phyloP scores from a whole-genome alignment of 2,113 vertebrate genomes.

The Gorsachius goisagi region DNA sequence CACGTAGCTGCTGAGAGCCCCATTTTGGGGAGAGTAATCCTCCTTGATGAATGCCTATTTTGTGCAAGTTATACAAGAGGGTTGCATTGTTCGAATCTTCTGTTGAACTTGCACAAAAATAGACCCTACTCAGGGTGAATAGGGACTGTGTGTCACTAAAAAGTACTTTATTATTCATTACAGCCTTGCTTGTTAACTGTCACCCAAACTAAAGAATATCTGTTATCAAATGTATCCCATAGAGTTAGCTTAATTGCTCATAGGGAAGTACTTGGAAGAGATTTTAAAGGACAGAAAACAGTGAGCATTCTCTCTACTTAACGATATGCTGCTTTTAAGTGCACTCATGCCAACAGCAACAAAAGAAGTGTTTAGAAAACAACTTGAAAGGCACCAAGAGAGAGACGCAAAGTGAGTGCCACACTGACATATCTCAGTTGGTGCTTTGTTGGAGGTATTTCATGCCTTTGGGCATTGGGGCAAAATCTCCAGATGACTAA shows the following conservation, averaged over 20 bases:
- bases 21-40: conserved; percentile 67
- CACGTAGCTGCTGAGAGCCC: conserved; percentile 66
- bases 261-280: conserved; percentile 65
- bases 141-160: conserved; percentile 63
- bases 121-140: conserved; percentile 68
- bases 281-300: conserved; percentile 72
- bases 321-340: conserved; percentile 70
- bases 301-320: conserved; percentile 68
- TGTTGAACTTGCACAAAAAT: conserved; percentile 76
- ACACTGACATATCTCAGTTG: conserved; percentile 42
- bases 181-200: conserved; percentile 64
- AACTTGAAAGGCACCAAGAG: conserved; percentile 66
- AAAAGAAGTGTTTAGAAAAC: conserved; percentile 74
- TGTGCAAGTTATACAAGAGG: conserved; percentile 74
- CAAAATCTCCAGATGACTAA: conserved; percentile 59
- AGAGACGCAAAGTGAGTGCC: conserved; percentile 34
- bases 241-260: conserved; percentile 65
- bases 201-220: conserved; percentile 68
- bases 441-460: conserved; percentile 64
- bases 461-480: conserved; percentile 36
- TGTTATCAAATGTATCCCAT: conserved; percentile 69
- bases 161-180: conserved; percentile 73
- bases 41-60: conserved; percentile 76
- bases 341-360: conserved; percentile 67
- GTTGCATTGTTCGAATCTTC: conserved; percentile 68